Base-by-base conservation (phyloP, 1,140 invertebrate species). In the Heliconius melpomene region DNA sequence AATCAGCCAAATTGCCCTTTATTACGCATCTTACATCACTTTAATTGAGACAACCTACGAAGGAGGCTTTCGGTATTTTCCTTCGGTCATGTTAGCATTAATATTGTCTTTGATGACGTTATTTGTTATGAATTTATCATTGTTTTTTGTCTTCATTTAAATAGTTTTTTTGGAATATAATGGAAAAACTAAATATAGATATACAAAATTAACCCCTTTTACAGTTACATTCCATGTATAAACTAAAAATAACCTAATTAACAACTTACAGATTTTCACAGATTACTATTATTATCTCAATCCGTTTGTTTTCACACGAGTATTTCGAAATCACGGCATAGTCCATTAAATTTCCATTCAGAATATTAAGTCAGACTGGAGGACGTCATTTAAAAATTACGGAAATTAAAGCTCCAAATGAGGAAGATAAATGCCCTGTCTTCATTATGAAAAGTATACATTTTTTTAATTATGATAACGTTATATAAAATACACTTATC, bases 11-110 rank as follows among this genome's bases (percentile, higher is more conserved):
- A 91, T 88, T 82, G 86, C 86, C 85, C 88, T 88, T 90, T 91
- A 91, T 91, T 90, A 89, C 87, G 83, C 86, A 87, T 90, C 88
- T 91, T 88, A 89, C 87, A 86, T 90, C 88, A 86, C 83, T 84
- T 86, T 90, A 89, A 89, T 89, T 88, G 85, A 87, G 88, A 89
- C 84, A 83, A 78, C 83, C 82, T 86, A 84, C 83, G 46, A 79
- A 87, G 81, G 76, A 46, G 81, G 82, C 80, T 87, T 88, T 85
- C 80, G 85, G 79, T 77, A 85, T 80, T 80, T 82, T 72, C 76
- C 70, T 77, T 54, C 29, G 71, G 71, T 72, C 71, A 40, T 72
- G 71, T 72, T n/a, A 72, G 29, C 71, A 72, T 72, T 38, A 66
- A 66, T 23, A 29, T 29, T 13, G 13, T n/a, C 60, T 16, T 2